A percentile compares a stretch with the other conserved stretches of the same genome.
These are phyloP conservation scores for Drosophila formosana DNA, from an alignment of 2,888 invertebrate genomes.

Conservation along the genomic window DNA sequence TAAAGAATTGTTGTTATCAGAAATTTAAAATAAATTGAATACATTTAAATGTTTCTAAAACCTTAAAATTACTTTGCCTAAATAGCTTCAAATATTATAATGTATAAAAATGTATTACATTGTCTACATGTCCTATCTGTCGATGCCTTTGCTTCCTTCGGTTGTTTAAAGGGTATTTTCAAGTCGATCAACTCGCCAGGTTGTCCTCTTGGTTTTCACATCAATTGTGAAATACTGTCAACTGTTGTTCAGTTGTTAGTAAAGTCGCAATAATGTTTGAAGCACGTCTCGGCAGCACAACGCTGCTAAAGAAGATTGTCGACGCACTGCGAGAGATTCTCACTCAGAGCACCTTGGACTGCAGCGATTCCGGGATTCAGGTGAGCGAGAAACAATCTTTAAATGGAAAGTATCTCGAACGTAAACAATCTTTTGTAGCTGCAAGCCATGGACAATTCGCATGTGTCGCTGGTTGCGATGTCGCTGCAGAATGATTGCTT, in stretches of 20 bases:
- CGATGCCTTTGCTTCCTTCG: too few species aligned
- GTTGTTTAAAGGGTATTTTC: conserved; percentile 14
- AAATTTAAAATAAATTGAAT: not conserved
- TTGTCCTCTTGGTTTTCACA: not conserved
- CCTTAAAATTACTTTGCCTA: not conserved
- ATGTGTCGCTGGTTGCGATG: conserved; percentile 98
- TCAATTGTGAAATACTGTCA: conserved; percentile 52
- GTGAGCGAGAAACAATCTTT: conserved; percentile 50
- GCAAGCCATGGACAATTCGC: conserved; percentile 99
- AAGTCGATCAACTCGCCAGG: not conserved
- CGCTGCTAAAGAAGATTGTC: conserved; percentile 96
- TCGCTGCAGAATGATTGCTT: conserved; percentile 97
- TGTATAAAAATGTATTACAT: too few species aligned
- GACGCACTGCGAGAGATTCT: conserved; percentile 99
- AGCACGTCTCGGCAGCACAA: conserved; percentile 89
- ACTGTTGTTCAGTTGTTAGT: conserved; percentile 2
- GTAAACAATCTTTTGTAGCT: conserved; percentile 3
- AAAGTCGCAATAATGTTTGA: conserved; percentile 93
- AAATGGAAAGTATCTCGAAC: not conserved
- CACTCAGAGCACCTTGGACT: conserved; percentile 99
- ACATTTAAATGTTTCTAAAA: not conserved
- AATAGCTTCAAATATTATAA: not conserved
- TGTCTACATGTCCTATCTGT: too few species aligned
- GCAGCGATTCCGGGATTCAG: conserved; percentile 94
- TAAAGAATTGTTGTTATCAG: not conserved